phyloP scores from a whole-genome alignment of 92 coral and sea anemone genomes.

The Palythoa caribaeorum region DNA sequence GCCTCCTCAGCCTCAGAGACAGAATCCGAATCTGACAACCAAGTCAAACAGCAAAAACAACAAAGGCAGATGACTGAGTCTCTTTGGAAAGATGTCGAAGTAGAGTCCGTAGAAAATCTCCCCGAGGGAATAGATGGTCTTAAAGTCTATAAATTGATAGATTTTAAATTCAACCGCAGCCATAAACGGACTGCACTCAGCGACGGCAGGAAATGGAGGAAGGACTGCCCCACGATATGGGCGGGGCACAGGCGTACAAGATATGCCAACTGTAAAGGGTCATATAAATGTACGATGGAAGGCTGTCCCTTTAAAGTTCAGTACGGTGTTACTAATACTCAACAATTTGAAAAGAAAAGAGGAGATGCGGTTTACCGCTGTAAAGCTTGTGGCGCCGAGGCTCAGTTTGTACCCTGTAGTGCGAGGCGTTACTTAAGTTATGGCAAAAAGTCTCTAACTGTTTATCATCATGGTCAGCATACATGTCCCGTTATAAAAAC shows the following conservation, averaged over 20 bases:
- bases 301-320: conserved; percentile 62
- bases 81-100: background rate
- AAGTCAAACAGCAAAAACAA: background rate
- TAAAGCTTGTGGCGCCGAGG: conserved; percentile 61
- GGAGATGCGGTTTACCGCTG: conserved; percentile 25
- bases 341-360: conserved; percentile 58
- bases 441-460: conserved; percentile 44
- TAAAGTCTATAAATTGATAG: conserved; percentile 8
- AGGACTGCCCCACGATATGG: conserved; percentile 69
- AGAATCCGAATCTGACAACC: background rate
- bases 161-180: background rate
- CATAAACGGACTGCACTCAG: conserved; percentile 23
- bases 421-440: conserved; percentile 69
- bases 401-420: conserved; percentile 48
- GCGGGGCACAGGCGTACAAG: conserved; percentile 60
- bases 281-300: conserved; percentile 47
- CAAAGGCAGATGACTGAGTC: background rate
- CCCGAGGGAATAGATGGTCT: conserved; percentile 72
- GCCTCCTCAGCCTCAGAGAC: background rate
- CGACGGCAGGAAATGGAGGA: conserved; percentile 70
- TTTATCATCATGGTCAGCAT: conserved; percentile 67
- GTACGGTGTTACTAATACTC: conserved; percentile 68
- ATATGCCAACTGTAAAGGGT: conserved; percentile 70
- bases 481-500: conserved; percentile 64
- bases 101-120: conserved; percentile 44